Evolutionary conservation across 2,797 vertebrate genomes (phyloP).

Genomic region (Rhinogobio ventralis): DNA sequence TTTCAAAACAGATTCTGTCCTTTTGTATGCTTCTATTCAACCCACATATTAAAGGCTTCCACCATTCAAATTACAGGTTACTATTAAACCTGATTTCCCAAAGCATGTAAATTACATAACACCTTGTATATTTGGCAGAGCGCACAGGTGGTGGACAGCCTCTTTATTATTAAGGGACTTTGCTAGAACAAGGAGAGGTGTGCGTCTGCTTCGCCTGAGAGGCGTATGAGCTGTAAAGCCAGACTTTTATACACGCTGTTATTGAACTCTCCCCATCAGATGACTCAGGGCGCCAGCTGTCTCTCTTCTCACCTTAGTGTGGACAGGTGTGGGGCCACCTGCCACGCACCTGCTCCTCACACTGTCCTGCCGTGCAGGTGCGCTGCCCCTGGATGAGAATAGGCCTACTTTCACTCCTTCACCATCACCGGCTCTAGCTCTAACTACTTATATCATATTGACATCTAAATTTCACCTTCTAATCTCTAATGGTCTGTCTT

Average conservation of each 20-base stretch:
- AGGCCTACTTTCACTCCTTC: slow-evolving; percentile 41
- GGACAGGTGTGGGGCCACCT: slow-evolving; percentile 65
- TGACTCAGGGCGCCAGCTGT: slow-evolving; percentile 60
- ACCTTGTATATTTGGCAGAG: slow-evolving; percentile 37
- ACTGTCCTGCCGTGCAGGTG: slow-evolving; percentile 57
- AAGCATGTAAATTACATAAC: slow-evolving; percentile 48
- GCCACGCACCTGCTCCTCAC: slow-evolving; percentile 64
- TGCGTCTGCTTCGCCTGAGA: slow-evolving; percentile 24
- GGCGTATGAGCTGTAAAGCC: slow-evolving; percentile 35
- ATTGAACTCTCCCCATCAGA: slow-evolving; percentile 59
- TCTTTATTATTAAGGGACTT: slow-evolving; percentile 51
- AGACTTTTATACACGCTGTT: slow-evolving; percentile 44
- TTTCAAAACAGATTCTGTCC: slow-evolving; percentile 3
- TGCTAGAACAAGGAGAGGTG: slow-evolving; percentile 41
- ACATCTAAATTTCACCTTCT: slow-evolving; percentile 15
- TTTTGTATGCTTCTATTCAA: not conserved
- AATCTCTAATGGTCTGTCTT: not conserved
- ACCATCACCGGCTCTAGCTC: not conserved
- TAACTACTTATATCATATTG: slow-evolving; percentile 2
- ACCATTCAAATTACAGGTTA: slow-evolving; percentile 17
- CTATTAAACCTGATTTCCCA: slow-evolving; percentile 43
- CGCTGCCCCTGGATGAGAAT: slow-evolving; percentile 35
- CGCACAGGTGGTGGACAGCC: slow-evolving; percentile 54
- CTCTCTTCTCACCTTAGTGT: slow-evolving; percentile 61
- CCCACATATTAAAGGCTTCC: slow-evolving; percentile 12